Percentiles rank a stretch among this genome's conserved stretches.
Conservation (phyloP, 2,113 vertebrate species). For the Ictidomys tridecemlineatus region DNA sequence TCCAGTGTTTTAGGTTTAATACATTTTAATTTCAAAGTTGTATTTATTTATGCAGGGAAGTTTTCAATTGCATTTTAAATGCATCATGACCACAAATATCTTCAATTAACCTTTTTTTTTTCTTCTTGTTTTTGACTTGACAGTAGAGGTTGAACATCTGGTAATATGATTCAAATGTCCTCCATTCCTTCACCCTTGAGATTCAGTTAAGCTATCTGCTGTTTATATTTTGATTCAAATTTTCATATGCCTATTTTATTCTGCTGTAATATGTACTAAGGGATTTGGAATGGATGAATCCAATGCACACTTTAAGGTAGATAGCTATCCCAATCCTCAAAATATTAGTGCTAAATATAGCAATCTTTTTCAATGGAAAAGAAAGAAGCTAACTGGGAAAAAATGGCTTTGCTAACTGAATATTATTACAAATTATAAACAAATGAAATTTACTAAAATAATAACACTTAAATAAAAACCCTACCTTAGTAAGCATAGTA, state of each 20-base stretch:
- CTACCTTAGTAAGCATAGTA: background rate
- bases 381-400: background rate
- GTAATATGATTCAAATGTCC: constrained; percentile 81
- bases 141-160: constrained; percentile 87
- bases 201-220: constrained; percentile 76
- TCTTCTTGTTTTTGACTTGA: constrained; percentile 84
- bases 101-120: constrained; percentile 77
- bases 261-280: constrained; percentile 80
- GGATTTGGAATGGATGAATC: constrained; percentile 83
- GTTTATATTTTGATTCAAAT: constrained; percentile 87
- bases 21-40: constrained; percentile 82
- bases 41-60: constrained; percentile 70
- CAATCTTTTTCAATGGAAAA: constrained; percentile 34
- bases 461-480: background rate
- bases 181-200: constrained; percentile 85
- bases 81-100: constrained; percentile 81
- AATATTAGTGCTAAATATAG: constrained; percentile 73
- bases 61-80: constrained; percentile 85
- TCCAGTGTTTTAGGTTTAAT: constrained; percentile 79
- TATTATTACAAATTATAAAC: background rate
- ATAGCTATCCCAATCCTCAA: constrained; percentile 69
- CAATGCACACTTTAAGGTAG: constrained; percentile 78
- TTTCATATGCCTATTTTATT: constrained; percentile 84
- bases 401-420: constrained; percentile 19
- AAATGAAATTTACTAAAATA: background rate